Base-by-base conservation (phyloP, 2,888 invertebrate genomes). In the Arge pagana region DNA sequence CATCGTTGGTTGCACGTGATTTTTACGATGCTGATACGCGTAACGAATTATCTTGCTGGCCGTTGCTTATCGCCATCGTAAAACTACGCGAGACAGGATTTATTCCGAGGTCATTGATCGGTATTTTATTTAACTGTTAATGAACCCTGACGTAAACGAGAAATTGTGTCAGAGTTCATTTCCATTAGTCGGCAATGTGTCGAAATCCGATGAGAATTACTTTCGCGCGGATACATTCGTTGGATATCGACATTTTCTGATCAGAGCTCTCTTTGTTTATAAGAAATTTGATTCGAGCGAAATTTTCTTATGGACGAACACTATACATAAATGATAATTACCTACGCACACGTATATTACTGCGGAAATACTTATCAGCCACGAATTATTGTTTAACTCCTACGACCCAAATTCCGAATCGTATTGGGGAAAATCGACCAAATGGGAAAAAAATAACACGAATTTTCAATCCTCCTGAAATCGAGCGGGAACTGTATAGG, bases 141-240 rank as follows among this genome's bases (percentile, higher is more conserved):
- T 57, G 48, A 49, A 26, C 53, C 50, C 16, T 39, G 2, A 33
- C 21, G 19, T n/a, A 10, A 33, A 3, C 15, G 15, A 11, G 30
- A 28, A 7, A 39, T 43, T n/a, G 36, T 52, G 52, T 21, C 50
- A 43, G 30, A 37, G 31, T 49, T 31, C 48, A 53, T 53, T 54
- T 48, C 19, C 18, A 5, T 19, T 19, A 28, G 50, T 40, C 49
- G 37, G 36, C 48, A 33, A 55, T 57, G 55, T 57, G 57, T 55
- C 57, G 52, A 53, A 53, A 59, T 57, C 55, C 55, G 50, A 30
- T n/a, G 7, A n/a, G 21, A 33, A 24, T 18, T 13, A 18, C 21
- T 7, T 13, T 45, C 7, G 3, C 8, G 16, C 18, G 15, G n/a
- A 13, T 11, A 45, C 24, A 24, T 31, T 11, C 23, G 35, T 35